Evolutionary conservation across 92 coral and sea anemone species (phyloP).

Genomic region (Montipora capitata): DNA sequence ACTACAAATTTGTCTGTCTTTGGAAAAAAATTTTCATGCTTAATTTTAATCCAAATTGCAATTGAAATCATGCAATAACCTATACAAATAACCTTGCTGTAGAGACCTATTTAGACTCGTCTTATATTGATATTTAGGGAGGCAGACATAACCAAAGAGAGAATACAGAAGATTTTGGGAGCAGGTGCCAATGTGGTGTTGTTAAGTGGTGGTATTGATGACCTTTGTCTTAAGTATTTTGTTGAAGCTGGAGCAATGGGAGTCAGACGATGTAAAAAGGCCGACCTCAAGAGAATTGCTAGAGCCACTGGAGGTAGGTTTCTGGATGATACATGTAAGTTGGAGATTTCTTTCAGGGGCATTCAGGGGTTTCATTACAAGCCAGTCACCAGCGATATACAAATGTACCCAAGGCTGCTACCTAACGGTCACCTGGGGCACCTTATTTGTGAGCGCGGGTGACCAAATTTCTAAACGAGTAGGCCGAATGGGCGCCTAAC

Average conservation of each 20-base stretch:
- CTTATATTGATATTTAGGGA: conserved; percentile 68
- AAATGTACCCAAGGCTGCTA: too few species aligned
- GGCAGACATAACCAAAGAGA: conserved; percentile 94
- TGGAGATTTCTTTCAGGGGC: background rate
- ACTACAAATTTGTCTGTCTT: too few species aligned
- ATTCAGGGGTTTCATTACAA: background rate
- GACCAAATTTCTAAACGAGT: too few species aligned
- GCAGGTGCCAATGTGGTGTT: conserved; percentile 98
- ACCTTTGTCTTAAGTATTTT: conserved; percentile 96
- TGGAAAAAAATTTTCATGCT: too few species aligned
- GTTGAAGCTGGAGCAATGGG: conserved; percentile 99
- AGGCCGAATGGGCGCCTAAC: too few species aligned
- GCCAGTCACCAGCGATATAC: too few species aligned
- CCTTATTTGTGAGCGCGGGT: too few species aligned
- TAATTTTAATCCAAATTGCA: too few species aligned
- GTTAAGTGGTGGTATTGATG: conserved; percentile 98
- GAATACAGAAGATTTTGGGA: conserved; percentile 90
- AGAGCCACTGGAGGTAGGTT: conserved; percentile 94
- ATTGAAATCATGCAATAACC: too few species aligned
- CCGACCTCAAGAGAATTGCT: conserved; percentile 97
- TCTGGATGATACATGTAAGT: background rate
- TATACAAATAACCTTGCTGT: too few species aligned
- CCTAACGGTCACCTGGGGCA: too few species aligned
- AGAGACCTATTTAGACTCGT: background rate
- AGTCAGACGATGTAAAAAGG: conserved; percentile 94